Percentiles rank a stretch among this genome's conserved stretches.
Evolutionary conservation across 2,797 vertebrate species (phyloP).

Genomic region (Myotis daubentonii): DNA sequence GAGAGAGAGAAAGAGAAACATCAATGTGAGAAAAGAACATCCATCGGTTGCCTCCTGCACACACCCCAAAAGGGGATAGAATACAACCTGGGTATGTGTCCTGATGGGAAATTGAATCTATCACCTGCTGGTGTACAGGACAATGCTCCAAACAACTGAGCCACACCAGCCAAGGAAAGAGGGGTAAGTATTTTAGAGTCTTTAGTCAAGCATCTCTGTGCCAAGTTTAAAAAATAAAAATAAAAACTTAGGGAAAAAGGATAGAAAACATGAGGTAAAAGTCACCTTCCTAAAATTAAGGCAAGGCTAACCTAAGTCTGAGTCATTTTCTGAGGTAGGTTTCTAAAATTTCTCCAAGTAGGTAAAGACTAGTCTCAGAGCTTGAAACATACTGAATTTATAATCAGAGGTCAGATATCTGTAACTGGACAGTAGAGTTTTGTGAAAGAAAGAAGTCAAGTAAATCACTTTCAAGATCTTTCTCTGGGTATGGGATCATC

Average conservation of each 20-base stretch:
- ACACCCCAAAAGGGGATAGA: neutral
- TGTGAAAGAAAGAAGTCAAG: neutral
- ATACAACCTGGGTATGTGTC: neutral
- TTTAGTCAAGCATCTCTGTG: neutral
- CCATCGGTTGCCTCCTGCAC: neutral
- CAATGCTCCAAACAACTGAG: neutral
- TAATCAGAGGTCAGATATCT: neutral
- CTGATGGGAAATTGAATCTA: neutral
- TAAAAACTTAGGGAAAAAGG: neutral
- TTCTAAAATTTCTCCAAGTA: neutral
- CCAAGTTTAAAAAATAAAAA: neutral
- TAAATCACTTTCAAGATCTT: neutral
- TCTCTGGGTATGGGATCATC: neutral
- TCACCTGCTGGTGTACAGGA: neutral
- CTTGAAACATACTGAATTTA: neutral
- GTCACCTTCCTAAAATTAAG: neutral
- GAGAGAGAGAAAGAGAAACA: neutral
- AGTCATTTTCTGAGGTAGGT: neutral
- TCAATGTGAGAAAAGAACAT: neutral
- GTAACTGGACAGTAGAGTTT: neutral
- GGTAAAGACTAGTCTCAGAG: neutral
- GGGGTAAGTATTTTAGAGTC: neutral
- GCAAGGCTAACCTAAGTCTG: neutral
- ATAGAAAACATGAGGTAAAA: neutral
- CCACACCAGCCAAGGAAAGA: neutral